These are phyloP conservation scores for Pecten maximus DNA, from an alignment of 2,888 invertebrate species.

Conservation along the genomic window DNA sequence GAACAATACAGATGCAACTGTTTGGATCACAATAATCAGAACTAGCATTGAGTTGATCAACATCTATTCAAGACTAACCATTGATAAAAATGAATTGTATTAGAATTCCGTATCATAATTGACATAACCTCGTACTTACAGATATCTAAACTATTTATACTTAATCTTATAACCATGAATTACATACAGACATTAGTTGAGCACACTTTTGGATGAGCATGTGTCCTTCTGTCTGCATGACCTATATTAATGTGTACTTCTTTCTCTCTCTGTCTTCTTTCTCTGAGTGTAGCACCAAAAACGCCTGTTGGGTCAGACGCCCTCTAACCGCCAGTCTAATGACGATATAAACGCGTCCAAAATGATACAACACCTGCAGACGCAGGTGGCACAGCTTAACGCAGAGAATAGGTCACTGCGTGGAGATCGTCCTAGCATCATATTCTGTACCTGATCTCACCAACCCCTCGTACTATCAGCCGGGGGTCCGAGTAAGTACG, in stretches of 20 bases:
- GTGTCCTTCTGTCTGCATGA: slow-evolving; percentile 36
- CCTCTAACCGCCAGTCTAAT: slow-evolving; percentile 21
- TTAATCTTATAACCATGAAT: not conserved
- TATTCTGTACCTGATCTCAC: slow-evolving; percentile 69
- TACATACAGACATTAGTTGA: not conserved
- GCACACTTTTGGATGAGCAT: slow-evolving; percentile 29
- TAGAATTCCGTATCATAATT: too few relatives aligned
- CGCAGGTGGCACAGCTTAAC: slow-evolving; percentile 74
- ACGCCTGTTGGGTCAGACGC: slow-evolving; percentile 24
- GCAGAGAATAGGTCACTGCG: slow-evolving; percentile 72
- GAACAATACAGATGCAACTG: too few relatives aligned
- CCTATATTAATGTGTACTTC: slow-evolving; percentile 30
- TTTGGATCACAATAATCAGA: too few relatives aligned
- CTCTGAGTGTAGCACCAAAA: slow-evolving; percentile 22
- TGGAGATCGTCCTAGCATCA: slow-evolving; percentile 59
- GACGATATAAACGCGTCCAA: slow-evolving; percentile 63
- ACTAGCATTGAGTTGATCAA: too few relatives aligned
- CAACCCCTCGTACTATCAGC: slow-evolving; percentile 48
- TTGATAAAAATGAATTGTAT: too few relatives aligned
- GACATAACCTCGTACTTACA: too few relatives aligned
- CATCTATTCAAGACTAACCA: too few relatives aligned
- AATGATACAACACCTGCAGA: slow-evolving; percentile 69
- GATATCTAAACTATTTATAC: too few relatives aligned
- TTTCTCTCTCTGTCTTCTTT: slow-evolving; percentile 31
- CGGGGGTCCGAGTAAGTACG: slow-evolving; percentile 5